Percentiles rank a stretch among this genome's conserved stretches.
Conservation (phyloP, 2,797 vertebrate genomes). For the Phylloscopus collybita region DNA sequence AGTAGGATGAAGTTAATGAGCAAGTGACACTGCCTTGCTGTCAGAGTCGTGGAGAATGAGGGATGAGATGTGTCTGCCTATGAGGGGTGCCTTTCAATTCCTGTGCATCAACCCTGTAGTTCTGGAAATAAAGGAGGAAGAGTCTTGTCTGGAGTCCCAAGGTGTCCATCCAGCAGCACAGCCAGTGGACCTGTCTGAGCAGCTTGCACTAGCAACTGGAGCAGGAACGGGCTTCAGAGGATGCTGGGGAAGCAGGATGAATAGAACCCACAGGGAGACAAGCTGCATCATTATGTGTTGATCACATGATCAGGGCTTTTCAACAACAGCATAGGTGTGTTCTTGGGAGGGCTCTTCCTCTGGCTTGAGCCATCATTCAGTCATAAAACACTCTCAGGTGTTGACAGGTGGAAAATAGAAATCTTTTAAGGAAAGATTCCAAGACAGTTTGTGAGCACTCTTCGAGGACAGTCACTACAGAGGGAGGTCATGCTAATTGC, state of each 20-base stretch:
- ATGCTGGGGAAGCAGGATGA: slow-evolving; percentile 26
- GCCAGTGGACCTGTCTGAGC: neutral
- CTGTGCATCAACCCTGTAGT: neutral
- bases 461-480: neutral
- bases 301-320: neutral
- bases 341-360: neutral
- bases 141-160: neutral
- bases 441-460: neutral
- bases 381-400: neutral
- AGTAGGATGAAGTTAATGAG: slow-evolving; percentile 19
- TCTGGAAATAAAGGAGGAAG: neutral
- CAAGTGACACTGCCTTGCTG: neutral
- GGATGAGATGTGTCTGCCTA: neutral
- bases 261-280: slow-evolving; percentile 15
- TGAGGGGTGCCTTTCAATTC: neutral
- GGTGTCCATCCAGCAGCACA: neutral
- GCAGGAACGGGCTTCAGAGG: neutral
- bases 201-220: neutral
- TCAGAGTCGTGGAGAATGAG: neutral
- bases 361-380: neutral
- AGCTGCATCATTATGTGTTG: neutral
- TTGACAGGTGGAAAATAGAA: neutral
- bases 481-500: neutral
- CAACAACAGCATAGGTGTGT: neutral
- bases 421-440: neutral